phyloP scores from a whole-genome alignment of 2,888 invertebrate genomes.

The Atrina japonica region DNA sequence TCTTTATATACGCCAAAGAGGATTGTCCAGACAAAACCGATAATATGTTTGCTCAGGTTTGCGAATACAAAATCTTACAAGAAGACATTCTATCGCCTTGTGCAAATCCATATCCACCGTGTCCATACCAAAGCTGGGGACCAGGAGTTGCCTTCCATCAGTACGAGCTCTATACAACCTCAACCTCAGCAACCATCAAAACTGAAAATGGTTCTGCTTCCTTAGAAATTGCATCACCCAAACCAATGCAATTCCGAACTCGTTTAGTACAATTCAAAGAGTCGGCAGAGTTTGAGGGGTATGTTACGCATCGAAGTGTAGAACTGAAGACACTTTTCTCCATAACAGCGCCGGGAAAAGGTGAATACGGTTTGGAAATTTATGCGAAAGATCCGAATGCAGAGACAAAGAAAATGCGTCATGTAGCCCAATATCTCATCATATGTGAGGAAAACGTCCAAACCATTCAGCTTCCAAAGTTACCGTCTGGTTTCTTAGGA shows the following conservation, averaged over 20 bases:
- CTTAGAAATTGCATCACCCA: constrained; percentile 54
- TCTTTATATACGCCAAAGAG: constrained; percentile 60
- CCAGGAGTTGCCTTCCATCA: constrained; percentile 60
- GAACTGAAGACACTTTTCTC: constrained; percentile 54
- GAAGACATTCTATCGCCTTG: constrained; percentile 46
- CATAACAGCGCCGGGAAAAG: constrained; percentile 52
- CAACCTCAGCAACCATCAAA: constrained; percentile 51
- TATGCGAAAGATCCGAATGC: constrained; percentile 65
- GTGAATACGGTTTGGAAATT: constrained; percentile 62
- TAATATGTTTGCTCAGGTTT: constrained; percentile 60
- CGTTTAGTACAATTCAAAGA: constrained; percentile 52
- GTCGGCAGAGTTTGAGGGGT: constrained; percentile 47
- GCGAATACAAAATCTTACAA: constrained; percentile 59
- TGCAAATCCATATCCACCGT: constrained; percentile 58
- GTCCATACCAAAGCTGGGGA: constrained; percentile 64
- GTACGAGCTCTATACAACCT: constrained; percentile 54
- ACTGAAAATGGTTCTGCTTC: constrained; percentile 54
- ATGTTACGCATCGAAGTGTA: constrained; percentile 57
- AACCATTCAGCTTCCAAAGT: constrained; percentile 49
- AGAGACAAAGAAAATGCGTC: constrained; percentile 62
- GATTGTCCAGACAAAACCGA: constrained; percentile 58
- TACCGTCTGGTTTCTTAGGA: constrained; percentile 61
- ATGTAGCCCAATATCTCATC: constrained; percentile 62
- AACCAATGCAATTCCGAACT: constrained; percentile 59
- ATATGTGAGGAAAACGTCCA: constrained; percentile 57